Base-by-base conservation (phyloP, 2,888 invertebrate species). In the Boloria euphrosyne region DNA sequence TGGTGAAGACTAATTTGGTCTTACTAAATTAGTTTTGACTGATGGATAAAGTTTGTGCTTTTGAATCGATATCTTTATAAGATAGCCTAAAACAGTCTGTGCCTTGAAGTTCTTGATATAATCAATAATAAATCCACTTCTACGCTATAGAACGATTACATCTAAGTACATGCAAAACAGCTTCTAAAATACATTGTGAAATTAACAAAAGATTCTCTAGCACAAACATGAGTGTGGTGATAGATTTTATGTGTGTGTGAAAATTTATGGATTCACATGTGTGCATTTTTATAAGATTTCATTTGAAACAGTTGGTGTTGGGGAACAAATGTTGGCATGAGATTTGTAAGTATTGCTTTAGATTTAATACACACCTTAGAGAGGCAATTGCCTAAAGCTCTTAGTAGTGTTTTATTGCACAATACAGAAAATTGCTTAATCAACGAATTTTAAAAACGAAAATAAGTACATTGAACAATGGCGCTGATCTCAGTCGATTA, bases 301-400 rank as follows among this genome's bases (percentile, higher is more conserved):
- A 76, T 78, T 78, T 80, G 67, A 80, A 78, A 87, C 88, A 90
- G 90, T 89, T 90, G 91, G 91, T 92, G 86, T 83, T 81, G 85
- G 85, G 89, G 90, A 89, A 85, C 88, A 89, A 88, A 82, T 71
- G 77, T 80, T 80, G 84, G 82, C 81, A 83, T 83, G 84, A 82
- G 75, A 78, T 75, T 77, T 80, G 87, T 89, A 87, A 89, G 89
- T 89, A 87, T 83, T 78, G 79, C 83, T 85, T 83, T 83, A 84
- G 82, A 74, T 50, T 75, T 80, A 80, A 75, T 73, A 77, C 77
- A 76, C 74, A 72, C 57, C 59, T 67, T 69, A 71, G 75, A 69
- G 61, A 67, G 70, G 73, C 76, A 75, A 74, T 65, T 67, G 65
- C 69, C 70, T 69, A 53, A 63, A 71, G 66, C 67, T 70, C 71